Evolutionary conservation across 1,140 invertebrate species (phyloP), one percentile per base, ranked within the genome.

Genomic region (Meteorus sp.): DNA sequence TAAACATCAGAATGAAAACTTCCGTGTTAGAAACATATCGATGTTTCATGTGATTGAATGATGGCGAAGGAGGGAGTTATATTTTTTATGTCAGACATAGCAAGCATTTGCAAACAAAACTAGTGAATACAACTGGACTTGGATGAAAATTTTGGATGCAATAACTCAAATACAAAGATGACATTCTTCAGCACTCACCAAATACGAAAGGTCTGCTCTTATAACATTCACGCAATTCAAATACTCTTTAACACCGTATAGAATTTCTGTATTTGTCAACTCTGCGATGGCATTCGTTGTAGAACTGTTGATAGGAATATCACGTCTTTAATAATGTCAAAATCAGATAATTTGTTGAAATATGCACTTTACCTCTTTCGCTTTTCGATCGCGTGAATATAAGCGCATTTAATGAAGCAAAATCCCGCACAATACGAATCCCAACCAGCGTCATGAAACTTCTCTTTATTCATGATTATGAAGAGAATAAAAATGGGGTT

Each of bases 381-480:
- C 20, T 62, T 67, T 15, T 76, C 70, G 15, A 73, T 57, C 19
- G 79, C 71, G 51, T 80, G 72, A 20, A 82, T 53, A 69, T 85
- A 80, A 54, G 78, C 78, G 61, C 86, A 68, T 67, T 79, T 77
- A 29, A 88, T 73, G 68, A 86, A 87, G 77, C 86, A 81, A 63
- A 76, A 86, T 69, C 89, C 90, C 61, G 87, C 81, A 65, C 85
- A 86, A 71, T 83, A 90, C 0, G 89, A 85, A 77, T 92, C 90
- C 84, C 85, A 92, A 0, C 88, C 88, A 11, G 90, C 89, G 69
- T 89, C 83, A 67, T 92, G 90, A 62, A 83, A 86, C 9, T 70
- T 63, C 70, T 75, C 13, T 69, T 77, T 33, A 67, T 64, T 65
- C 79, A 61, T 64, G 67, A 64, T 27, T 61, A 41, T 61, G 37